phyloP scores from a whole-genome alignment of 1,140 invertebrate genomes.

The Gonioctena quinquepunctata region DNA sequence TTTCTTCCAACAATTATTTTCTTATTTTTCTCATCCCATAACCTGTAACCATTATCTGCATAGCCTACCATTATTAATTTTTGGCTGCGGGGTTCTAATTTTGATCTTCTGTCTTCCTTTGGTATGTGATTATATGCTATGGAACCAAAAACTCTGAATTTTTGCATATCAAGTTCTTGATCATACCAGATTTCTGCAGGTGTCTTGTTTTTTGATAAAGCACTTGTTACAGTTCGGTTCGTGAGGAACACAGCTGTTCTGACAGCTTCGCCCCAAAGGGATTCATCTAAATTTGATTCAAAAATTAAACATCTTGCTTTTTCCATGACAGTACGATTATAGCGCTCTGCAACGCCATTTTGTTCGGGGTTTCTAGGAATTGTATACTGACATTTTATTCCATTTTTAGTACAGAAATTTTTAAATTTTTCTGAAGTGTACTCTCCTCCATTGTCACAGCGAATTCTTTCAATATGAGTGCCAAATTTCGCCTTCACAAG shows the following conservation, averaged over 20 bases:
- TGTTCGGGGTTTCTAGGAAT: constrained; percentile 46
- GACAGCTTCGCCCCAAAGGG: constrained; percentile 48
- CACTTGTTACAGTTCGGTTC: constrained; percentile 48
- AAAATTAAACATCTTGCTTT: constrained; percentile 48
- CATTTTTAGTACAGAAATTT: constrained; percentile 32
- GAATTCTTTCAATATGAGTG: constrained; percentile 40
- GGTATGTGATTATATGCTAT: constrained; percentile 38
- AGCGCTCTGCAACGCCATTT: constrained; percentile 55
- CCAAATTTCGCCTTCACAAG: constrained; percentile 33
- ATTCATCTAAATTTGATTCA: constrained; percentile 32
- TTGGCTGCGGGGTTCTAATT: constrained; percentile 31
- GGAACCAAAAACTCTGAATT: constrained; percentile 48
- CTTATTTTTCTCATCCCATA: constrained; percentile 36
- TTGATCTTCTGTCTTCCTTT: constrained; percentile 20
- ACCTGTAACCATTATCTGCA: constrained; percentile 30
- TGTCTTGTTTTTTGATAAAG: constrained; percentile 16
- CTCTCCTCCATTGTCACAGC: constrained; percentile 31
- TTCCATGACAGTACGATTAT: constrained; percentile 49
- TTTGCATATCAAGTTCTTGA: constrained; percentile 23
- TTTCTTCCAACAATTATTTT: constrained; percentile 43
- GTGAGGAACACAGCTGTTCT: constrained; percentile 53
- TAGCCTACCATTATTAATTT: constrained; percentile 37
- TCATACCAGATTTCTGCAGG: constrained; percentile 32
- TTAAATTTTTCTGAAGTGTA: constrained; percentile 30
- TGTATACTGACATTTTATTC: constrained; percentile 31